Percentiles rank a stretch among this genome's conserved stretches.
Conservation (phyloP, 2,888 invertebrate species). For the Lasioglossum vierecki region DNA sequence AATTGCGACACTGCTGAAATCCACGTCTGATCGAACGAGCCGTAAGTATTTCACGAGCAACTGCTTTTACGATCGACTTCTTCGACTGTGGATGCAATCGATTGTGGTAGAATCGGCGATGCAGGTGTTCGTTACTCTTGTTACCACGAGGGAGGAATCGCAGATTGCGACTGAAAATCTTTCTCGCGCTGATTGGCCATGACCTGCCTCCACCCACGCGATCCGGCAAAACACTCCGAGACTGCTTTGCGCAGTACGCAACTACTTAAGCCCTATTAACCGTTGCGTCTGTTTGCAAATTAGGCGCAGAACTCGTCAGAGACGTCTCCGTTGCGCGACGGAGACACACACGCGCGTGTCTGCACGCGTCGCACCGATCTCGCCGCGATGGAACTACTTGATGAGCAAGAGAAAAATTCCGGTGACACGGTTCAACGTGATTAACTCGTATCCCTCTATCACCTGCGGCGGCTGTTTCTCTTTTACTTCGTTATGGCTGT, state of each 20-base stretch:
- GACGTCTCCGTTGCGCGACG: background rate
- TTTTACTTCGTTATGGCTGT: background rate
- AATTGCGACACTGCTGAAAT: slow-evolving; percentile 74
- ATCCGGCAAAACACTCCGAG: slow-evolving; percentile 45
- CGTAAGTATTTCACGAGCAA: slow-evolving; percentile 69
- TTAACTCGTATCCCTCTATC: background rate
- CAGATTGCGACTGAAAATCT: slow-evolving; percentile 45
- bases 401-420: background rate
- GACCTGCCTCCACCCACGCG: slow-evolving; percentile 64
- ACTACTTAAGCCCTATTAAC: slow-evolving; percentile 59
- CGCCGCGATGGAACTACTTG: slow-evolving; percentile 17
- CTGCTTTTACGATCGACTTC: background rate
- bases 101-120: slow-evolving; percentile 15
- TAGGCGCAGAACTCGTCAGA: slow-evolving; percentile 39
- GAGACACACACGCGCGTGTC: background rate
- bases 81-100: background rate
- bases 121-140: slow-evolving; percentile 29
- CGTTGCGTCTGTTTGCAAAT: slow-evolving; percentile 58
- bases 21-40: slow-evolving; percentile 78
- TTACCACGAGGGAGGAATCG: slow-evolving; percentile 12
- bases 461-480: background rate
- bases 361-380: background rate
- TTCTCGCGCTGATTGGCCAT: slow-evolving; percentile 60
- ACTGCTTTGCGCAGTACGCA: slow-evolving; percentile 51
- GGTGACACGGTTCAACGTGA: background rate